A percentile compares a stretch with the other conserved stretches of the same genome.
Evolutionary conservation across 2,888 invertebrate species (phyloP).

Genomic region (Drosophila borborema): DNA sequence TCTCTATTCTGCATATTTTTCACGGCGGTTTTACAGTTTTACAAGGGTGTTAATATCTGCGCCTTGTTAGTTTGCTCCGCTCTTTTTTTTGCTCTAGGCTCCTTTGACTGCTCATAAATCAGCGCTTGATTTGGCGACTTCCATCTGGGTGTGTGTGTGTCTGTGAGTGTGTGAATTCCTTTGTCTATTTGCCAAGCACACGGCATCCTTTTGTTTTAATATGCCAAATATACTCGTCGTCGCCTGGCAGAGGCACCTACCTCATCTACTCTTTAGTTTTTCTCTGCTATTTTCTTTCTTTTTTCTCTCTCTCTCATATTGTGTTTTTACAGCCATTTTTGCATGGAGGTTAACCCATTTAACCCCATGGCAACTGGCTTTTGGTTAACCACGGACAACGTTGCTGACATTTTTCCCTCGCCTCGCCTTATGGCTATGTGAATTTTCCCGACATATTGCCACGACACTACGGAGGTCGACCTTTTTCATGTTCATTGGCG

Average conservation of each 20-base stretch:
- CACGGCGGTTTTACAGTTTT: slow-evolving; percentile 77
- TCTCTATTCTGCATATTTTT: slow-evolving; percentile 42
- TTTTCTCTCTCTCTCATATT: slow-evolving; percentile 11
- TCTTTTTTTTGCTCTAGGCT: slow-evolving; percentile 48
- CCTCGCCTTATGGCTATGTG: slow-evolving; percentile 11
- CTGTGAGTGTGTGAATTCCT: slow-evolving; percentile 49
- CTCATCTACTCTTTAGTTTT: slow-evolving; percentile 25
- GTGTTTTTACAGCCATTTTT: slow-evolving; percentile 51
- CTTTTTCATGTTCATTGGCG: slow-evolving; percentile 75
- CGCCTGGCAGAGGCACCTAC: slow-evolving; percentile 47
- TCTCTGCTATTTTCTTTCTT: slow-evolving; percentile 7
- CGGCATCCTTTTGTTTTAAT: slow-evolving; percentile 78
- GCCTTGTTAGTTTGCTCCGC: slow-evolving; percentile 69
- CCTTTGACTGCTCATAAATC: slow-evolving; percentile 72
- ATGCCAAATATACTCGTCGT: slow-evolving; percentile 73
- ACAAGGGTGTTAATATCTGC: slow-evolving; percentile 76
- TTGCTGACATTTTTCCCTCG: slow-evolving; percentile 62
- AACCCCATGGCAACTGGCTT: slow-evolving; percentile 70
- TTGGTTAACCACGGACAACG: slow-evolving; percentile 74
- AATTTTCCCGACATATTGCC: slow-evolving; percentile 61
- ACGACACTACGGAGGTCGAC: slow-evolving; percentile 73
- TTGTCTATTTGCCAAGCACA: slow-evolving; percentile 77
- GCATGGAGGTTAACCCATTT: slow-evolving; percentile 73
- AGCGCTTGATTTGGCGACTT: slow-evolving; percentile 78
- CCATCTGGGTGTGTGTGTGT: slow-evolving; percentile 51